These are phyloP conservation scores for Holacanthella duospinosa DNA, from an alignment of 2,888 invertebrate genomes.

Conservation along the genomic window DNA sequence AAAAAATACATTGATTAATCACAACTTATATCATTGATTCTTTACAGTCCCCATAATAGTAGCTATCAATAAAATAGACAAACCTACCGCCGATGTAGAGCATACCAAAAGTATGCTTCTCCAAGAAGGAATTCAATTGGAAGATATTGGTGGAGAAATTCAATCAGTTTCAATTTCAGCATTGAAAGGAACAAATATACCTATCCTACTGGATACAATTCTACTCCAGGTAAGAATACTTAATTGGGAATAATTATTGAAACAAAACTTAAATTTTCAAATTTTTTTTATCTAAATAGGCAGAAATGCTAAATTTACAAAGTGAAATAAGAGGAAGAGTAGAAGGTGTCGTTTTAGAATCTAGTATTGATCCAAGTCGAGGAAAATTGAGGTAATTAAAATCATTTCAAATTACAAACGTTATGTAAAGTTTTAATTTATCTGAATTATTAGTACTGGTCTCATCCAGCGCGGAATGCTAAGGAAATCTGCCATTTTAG, in stretches of 20 bases:
- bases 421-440: not conserved
- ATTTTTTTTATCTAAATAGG: conserved; percentile 48
- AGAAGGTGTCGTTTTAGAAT: conserved; percentile 85
- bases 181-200: conserved; percentile 65
- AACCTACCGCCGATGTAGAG: conserved; percentile 72
- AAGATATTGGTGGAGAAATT: conserved; percentile 81
- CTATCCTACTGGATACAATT: conserved; percentile 70
- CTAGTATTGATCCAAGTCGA: conserved; percentile 56
- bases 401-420: not conserved
- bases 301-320: conserved; percentile 75
- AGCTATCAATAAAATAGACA: conserved; percentile 97
- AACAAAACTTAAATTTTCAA: not conserved
- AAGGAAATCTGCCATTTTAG: conserved; percentile 61
- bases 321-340: conserved; percentile 73
- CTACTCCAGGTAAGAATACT: conserved; percentile 48
- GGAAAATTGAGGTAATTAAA: conserved; percentile 45
- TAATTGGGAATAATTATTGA: not conserved
- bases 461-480: conserved; percentile 77
- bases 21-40: conserved; percentile 23
- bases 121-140: conserved; percentile 67
- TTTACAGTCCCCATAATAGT: conserved; percentile 83
- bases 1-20: conserved; percentile 6
- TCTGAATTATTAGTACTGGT: conserved; percentile 9
- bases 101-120: conserved; percentile 63
- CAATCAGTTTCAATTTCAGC: conserved; percentile 89